Conservation (phyloP, 1,140 invertebrate genomes). For the Augochlora pura region DNA sequence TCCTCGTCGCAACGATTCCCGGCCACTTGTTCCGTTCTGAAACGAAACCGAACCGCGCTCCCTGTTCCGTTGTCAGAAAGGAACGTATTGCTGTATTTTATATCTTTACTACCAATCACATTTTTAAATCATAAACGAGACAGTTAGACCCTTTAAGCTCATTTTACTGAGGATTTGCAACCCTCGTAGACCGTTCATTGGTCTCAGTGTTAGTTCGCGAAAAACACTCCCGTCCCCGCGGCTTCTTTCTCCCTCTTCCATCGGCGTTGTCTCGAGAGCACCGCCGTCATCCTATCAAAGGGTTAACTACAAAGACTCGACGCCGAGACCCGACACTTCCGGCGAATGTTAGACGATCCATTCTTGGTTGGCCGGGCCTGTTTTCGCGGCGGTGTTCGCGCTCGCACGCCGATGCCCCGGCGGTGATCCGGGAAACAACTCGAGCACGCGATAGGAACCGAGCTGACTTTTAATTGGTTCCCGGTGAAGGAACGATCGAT, state of each 20-base stretch:
- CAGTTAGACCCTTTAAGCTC: too few species aligned
- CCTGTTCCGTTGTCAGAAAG: too few species aligned
- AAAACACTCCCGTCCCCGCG: not conserved
- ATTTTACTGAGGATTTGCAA: too few species aligned
- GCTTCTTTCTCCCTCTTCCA: not conserved
- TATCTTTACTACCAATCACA: too few species aligned
- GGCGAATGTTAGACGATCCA: not conserved
- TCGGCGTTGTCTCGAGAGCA: not conserved
- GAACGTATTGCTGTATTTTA: too few species aligned
- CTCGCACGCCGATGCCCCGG: not conserved
- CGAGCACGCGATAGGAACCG: too few species aligned
- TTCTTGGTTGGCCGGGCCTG: not conserved
- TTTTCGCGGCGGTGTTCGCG: not conserved
- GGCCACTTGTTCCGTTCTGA: not conserved
- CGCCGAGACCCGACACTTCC: not conserved
- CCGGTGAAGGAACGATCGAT: too few species aligned
- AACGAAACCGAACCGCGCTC: slow-evolving; percentile 10
- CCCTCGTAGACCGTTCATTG: too few species aligned
- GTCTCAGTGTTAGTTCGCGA: too few species aligned
- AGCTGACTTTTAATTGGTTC: too few species aligned
- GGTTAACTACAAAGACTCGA: not conserved
- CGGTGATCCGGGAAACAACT: not conserved
- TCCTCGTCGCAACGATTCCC: slow-evolving; percentile 25
- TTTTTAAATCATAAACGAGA: too few species aligned
- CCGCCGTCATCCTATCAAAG: not conserved